A percentile compares a stretch with the other conserved stretches of the same genome.
Evolutionary conservation across 2,113 vertebrate species (phyloP).

Genomic region (Grantiella picta): DNA sequence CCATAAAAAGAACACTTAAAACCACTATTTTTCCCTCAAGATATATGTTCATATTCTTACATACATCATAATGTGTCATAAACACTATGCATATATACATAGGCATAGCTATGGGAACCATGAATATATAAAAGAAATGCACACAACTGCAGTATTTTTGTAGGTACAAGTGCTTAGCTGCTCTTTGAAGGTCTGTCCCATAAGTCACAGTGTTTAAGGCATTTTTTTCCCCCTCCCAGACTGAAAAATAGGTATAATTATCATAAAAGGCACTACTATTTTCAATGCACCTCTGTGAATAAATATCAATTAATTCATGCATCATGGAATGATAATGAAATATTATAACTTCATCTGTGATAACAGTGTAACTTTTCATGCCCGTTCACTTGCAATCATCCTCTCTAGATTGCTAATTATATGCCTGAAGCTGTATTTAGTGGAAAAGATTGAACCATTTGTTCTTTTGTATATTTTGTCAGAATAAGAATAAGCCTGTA

Average conservation of each 20-base stretch:
- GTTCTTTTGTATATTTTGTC: conserved; percentile 57
- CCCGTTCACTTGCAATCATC: conserved; percentile 62
- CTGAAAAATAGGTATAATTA: conserved; percentile 60
- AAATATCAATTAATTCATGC: conserved; percentile 62
- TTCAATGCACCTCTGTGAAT: conserved; percentile 47
- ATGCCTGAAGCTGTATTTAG: conserved; percentile 59
- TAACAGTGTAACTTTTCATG: conserved; percentile 63
- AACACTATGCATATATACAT: neutral
- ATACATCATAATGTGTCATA: neutral
- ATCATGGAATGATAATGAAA: conserved; percentile 65
- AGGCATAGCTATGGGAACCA: neutral
- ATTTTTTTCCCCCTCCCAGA: neutral
- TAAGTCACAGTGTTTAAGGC: conserved; percentile 22
- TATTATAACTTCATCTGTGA: conserved; percentile 64
- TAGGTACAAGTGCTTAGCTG: neutral
- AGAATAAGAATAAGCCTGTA: conserved; percentile 20
- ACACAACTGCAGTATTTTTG: neutral
- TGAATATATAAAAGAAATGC: neutral
- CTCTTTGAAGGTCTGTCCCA: conserved; percentile 2
- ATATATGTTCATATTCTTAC: neutral
- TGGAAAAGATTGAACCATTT: conserved; percentile 55
- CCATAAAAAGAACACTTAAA: neutral
- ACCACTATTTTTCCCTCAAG: neutral
- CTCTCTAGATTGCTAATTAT: conserved; percentile 65
- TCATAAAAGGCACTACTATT: conserved; percentile 39